Evolutionary conservation across 2,888 invertebrate species (phyloP), one percentile per base, ranked within the genome.

Genomic region (Nasonovia ribisnigri): DNA sequence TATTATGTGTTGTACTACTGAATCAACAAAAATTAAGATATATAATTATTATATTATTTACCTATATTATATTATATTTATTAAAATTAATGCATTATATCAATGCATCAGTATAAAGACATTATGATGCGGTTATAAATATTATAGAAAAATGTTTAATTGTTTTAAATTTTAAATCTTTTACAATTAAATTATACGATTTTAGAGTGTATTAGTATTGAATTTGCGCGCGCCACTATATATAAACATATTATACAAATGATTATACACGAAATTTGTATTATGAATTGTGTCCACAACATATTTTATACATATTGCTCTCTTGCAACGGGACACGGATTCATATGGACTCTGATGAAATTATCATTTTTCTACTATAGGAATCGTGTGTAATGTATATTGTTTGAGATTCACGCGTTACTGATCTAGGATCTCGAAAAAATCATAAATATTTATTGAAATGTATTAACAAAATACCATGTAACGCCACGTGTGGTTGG

Each of bases 11-110:
- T 92, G 48, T 87, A 87, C 42, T 91, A 5, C 54, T n/a, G 92
- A 86, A 92, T 51, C 67, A 77, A 88, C 57, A 20, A 54, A 88
- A 20, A 43, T 57, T 43, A 43, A 60, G n/a, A 57, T 43, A 57
- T 48, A 84, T 42, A 36, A 90, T 36, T n/a, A 90, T 84, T 77
- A 93, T 93, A 84, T 48, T 57, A 84, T 57, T 57, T 48, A 93
- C 20, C 93, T 48, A 90, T 90, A 93, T 29, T 48, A 88, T 67
- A 93, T 84, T 88, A 88, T 60, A 88, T 51, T 91, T 91, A 84
- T 88, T 67, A 87, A 48, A 46, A 51, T 60, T 88, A 88, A 48
- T 60, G 88, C 51, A 91, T 86, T 86, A 84, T 48, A 90, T 60
- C 46, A 51, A 57, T 36, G 46, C 67, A 88, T 42, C 67, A 6